Evolutionary conservation across 2,888 invertebrate genomes (phyloP), one percentile per base, ranked within the genome.

Genomic region (Caenorhabditis sp.): DNA sequence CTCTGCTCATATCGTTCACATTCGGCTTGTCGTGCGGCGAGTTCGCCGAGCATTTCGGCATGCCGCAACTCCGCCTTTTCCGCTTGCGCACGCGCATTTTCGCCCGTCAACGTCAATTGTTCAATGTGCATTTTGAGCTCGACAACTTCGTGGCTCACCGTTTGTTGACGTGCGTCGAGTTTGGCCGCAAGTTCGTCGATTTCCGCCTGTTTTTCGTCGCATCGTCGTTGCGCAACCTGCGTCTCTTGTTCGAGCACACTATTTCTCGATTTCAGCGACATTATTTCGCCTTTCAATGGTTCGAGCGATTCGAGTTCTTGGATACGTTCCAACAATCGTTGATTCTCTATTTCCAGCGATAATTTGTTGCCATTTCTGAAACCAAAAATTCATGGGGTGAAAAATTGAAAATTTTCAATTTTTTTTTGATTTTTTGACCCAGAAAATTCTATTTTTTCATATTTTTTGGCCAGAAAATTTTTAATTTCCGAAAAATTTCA

Each of bases 331-430:
- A 21, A 4, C 0, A 74, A 49, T n/a, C 69, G 51, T 26, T 74
- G 65, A 62, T 69, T 74, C 23, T 69, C 69, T 51, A 74, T 55
- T 55, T 74, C 74, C 58, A 69, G 26, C 17, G 67, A 63, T 14
- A 66, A 51, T 50, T 66, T 66, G 3, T 50, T 10, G 10, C 58
- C 58, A 23, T 66, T 66, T 24, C 70, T 70, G 62, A 66, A 70
- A 64, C 54, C 8, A 27, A 17, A 23, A 36, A 36, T 27, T 31
- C 24, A 26, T 19, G 23, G 26, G 6, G 60, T n/a, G n/a, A n/a
- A 36, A 36, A 36, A 8, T 8, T 12, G 36, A 8, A 12, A 12
- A 36, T 43, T 43, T 43, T 43, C 43, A 17, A 14, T 3, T 43
- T 43, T 17, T 3, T 10, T 10, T 43, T 43, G 43, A 10, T 31